Evolutionary conservation across 2,797 vertebrate species (phyloP).

Genomic region (Alexandromys oeconomus): DNA sequence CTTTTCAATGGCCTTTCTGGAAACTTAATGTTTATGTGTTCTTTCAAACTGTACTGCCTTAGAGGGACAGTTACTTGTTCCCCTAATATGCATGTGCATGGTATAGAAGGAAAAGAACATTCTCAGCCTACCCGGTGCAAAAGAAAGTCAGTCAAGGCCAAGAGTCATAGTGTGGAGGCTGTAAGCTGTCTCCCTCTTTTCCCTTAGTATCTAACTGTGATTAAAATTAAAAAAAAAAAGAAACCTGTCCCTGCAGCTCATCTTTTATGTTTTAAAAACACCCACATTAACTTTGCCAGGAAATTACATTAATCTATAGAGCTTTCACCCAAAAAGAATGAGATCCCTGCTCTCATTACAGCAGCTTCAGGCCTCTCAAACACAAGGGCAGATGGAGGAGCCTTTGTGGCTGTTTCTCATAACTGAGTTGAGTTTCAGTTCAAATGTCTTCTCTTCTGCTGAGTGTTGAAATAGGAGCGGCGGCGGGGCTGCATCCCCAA

Average conservation of each 20-base stretch:
- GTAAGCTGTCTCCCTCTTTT: background rate
- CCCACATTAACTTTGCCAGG: background rate
- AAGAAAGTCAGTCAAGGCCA: background rate
- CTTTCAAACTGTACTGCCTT: slow-evolving; percentile 17
- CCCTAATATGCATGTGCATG: background rate
- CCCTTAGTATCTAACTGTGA: background rate
- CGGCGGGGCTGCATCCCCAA: no score
- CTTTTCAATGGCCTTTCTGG: slow-evolving; percentile 41
- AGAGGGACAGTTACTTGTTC: background rate
- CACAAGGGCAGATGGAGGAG: no score
- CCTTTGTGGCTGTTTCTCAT: background rate
- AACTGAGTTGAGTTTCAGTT: background rate
- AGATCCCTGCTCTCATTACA: background rate
- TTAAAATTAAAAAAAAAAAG: background rate
- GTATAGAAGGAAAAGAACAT: background rate
- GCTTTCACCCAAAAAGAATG: background rate
- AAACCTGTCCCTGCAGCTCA: background rate
- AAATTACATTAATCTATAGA: background rate
- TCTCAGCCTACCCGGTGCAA: background rate
- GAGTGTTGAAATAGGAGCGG: no score
- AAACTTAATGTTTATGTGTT: slow-evolving; percentile 48
- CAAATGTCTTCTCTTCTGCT: background rate
- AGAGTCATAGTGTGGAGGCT: background rate
- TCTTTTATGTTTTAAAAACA: background rate
- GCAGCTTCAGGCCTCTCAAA: background rate